Evolutionary conservation across 35 echinoderm and acorn worm genomes (phyloP).

Genomic region (Hemicentrotus pulcherrimus): DNA sequence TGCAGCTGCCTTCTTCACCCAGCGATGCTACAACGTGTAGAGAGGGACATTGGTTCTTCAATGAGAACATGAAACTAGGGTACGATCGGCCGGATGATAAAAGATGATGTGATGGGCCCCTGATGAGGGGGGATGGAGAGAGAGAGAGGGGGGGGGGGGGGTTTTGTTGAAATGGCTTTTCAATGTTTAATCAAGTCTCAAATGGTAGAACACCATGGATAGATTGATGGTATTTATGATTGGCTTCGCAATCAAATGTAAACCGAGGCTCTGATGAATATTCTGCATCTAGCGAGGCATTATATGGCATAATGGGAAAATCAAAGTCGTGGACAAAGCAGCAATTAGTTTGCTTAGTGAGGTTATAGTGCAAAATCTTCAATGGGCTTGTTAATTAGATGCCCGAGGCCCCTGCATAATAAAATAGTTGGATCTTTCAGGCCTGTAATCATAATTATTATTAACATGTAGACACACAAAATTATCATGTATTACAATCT

Average conservation of each 20-base stretch:
- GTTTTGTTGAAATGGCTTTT: not conserved
- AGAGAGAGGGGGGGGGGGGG: not conserved
- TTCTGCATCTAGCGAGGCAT: not conserved
- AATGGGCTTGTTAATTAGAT: not conserved
- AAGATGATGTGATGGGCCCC: slow-evolving; percentile 6
- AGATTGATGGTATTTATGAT: not conserved
- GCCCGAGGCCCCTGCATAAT: not conserved
- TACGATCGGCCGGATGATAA: not conserved
- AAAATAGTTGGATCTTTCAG: too few relatives aligned
- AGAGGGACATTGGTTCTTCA: not conserved
- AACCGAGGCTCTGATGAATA: not conserved
- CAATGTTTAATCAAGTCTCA: not conserved
- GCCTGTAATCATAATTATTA: too few relatives aligned
- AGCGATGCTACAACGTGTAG: not conserved
- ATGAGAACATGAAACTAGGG: not conserved
- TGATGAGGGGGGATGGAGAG: not conserved
- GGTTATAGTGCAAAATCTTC: not conserved
- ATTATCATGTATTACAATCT: too few relatives aligned
- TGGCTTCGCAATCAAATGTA: not conserved
- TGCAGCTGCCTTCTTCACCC: not conserved
- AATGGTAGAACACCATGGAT: not conserved
- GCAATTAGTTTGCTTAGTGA: not conserved
- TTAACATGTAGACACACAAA: too few relatives aligned
- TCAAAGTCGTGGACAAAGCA: not conserved
- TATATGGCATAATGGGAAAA: not conserved